Evolutionary conservation across 1,140 invertebrate species (phyloP).

Genomic region (Drosophila ambigua): DNA sequence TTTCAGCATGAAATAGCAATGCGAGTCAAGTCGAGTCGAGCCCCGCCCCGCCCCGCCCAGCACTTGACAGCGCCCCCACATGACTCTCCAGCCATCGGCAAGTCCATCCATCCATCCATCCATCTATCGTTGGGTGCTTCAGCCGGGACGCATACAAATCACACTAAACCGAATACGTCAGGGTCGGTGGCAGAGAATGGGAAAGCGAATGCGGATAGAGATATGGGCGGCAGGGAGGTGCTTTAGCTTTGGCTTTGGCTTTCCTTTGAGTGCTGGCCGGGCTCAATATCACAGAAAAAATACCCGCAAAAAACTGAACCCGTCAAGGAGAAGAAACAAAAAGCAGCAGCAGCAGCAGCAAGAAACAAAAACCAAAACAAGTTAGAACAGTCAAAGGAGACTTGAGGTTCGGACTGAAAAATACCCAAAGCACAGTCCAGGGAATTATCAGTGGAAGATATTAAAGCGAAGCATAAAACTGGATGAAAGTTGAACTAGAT

Average conservation of each 20-base stretch:
- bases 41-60: no score
- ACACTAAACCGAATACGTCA: slow-evolving; percentile 78
- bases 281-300: slow-evolving; percentile 55
- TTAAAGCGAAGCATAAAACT: no score
- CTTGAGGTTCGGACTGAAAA: not conserved
- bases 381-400: no score
- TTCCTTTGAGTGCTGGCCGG: slow-evolving; percentile 71
- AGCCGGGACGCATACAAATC: slow-evolving; percentile 59
- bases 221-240: not conserved
- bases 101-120: no score
- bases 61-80: not conserved
- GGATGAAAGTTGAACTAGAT: no score
- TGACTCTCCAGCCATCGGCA: not conserved
- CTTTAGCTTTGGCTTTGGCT: slow-evolving; percentile 46
- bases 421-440: not conserved
- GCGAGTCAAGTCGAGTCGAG: no score
- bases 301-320: slow-evolving; percentile 65
- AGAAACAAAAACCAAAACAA: no score
- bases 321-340: slow-evolving; percentile 32
- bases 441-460: no score
- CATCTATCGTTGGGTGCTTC: no score
- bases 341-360: no score
- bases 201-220: slow-evolving; percentile 12
- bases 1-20: slow-evolving; percentile 57
- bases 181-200: slow-evolving; percentile 55